phyloP scores from a whole-genome alignment of 2,797 vertebrate genomes.

The Podargus strigoides region DNA sequence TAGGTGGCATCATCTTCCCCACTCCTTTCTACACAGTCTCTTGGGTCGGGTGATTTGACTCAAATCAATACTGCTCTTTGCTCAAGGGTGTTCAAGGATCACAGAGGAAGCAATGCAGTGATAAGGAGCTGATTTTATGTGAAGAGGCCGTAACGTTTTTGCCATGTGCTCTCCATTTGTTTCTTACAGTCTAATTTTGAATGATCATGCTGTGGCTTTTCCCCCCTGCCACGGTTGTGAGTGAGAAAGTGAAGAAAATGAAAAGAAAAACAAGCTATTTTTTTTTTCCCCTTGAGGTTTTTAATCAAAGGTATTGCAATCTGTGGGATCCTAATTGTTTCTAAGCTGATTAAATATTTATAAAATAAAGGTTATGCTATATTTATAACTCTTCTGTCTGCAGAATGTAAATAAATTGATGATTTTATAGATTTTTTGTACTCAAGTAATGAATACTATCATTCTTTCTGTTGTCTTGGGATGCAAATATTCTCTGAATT shows the following conservation, averaged over 20 bases:
- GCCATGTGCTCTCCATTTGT: not conserved
- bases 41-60: not conserved
- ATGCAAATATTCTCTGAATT: not conserved
- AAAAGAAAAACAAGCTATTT: not conserved
- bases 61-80: not conserved
- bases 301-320: not conserved
- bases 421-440: not conserved
- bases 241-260: not conserved
- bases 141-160: not conserved
- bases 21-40: not conserved
- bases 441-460: not conserved
- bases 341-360: slow-evolving; percentile 8
- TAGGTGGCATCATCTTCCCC: not conserved
- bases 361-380: not conserved
- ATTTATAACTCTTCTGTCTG: not conserved
- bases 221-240: rapidly evolving
- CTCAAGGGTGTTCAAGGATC: not conserved
- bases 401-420: not conserved
- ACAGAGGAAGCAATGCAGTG: not conserved
- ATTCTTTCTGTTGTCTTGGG: not conserved
- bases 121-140: not conserved
- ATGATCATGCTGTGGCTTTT: not conserved
- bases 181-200: not conserved
- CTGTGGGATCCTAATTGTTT: not conserved
- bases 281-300: not conserved